Evolutionary conservation across 2,113 vertebrate genomes (phyloP).

Genomic region (Ammospiza nelsoni): DNA sequence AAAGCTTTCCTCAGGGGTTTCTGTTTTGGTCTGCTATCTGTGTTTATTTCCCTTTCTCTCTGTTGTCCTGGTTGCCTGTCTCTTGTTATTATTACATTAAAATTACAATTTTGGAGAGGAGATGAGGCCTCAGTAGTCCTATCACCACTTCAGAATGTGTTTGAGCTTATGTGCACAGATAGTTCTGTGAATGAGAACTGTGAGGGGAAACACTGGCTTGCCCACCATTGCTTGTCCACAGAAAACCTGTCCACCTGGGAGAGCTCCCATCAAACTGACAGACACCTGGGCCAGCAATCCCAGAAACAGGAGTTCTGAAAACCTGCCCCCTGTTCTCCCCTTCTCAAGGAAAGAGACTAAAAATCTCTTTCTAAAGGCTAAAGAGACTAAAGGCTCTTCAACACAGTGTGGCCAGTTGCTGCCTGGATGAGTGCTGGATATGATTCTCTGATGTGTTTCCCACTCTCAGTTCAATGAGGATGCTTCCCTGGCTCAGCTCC

Average conservation of each 20-base stretch:
- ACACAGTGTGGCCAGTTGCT: neutral
- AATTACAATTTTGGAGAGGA: neutral
- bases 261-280: neutral
- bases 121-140: neutral
- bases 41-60: neutral
- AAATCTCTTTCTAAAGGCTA: too few species aligned
- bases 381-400: neutral
- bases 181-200: neutral
- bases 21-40: neutral
- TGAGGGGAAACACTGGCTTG: neutral
- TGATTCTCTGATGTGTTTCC: neutral
- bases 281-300: neutral
- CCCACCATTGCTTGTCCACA: accelerated
- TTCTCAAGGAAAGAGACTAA: neutral
- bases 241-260: neutral
- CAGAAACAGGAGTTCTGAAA: neutral
- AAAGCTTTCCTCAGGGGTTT: neutral
- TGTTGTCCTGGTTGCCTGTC: neutral
- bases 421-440: neutral
- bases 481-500: neutral
- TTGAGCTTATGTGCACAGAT: neutral
- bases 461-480: neutral
- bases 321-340: neutral
- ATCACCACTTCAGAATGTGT: neutral
- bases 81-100: neutral